Evolutionary conservation across 2,113 vertebrate species (phyloP), one percentile per base, ranked within the genome.

Genomic region (Dascyllus trimaculatus): DNA sequence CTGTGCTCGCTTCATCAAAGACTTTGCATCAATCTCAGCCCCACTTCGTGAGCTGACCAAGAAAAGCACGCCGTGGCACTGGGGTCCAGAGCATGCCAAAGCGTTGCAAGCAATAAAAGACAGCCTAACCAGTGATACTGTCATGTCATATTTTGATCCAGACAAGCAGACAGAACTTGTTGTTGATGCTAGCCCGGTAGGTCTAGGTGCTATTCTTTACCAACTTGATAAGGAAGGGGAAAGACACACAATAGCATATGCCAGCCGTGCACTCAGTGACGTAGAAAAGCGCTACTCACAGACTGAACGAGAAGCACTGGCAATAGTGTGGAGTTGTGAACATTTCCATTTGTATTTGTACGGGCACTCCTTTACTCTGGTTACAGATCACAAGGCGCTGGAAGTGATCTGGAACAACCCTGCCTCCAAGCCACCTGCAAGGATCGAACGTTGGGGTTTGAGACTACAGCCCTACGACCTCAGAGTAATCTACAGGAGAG

Each of bases 351-450:
- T 52, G 5, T 66, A 67, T 21, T 21, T 40, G 1, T 54, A 53
- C 25, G n/a, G 65, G 4, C 14, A 40, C 3, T 13, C n/a, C 17
- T 68, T 68, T 2, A 54, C 65, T 2, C 3, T 64, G 18, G 43
- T 64, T 8, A 49, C 61, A 11, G 61, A 40, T 10, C 71, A 62
- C 48, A 60, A 61, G 65, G 52, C n/a, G 1, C 49, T 89, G 1
- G 67, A 88, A 32, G 11, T 71, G 2, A 80, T 82, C 10, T 79
- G 81, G 67, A 88, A 82, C 21, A 85, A 86, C 14, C 75, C 78
- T 0, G 52, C 43, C 4, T 78, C 74, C n/a, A 85, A 87, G 40
- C 78, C 81, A 48, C 49, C 75, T 24, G 76, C 81, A 2, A 43
- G 58, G 7, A 85, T 84, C 14, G 73, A 88, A 25, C 53, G 69